These are phyloP conservation scores for Alces alces DNA, from an alignment of 2,113 vertebrate genomes.

Conservation along the genomic window DNA sequence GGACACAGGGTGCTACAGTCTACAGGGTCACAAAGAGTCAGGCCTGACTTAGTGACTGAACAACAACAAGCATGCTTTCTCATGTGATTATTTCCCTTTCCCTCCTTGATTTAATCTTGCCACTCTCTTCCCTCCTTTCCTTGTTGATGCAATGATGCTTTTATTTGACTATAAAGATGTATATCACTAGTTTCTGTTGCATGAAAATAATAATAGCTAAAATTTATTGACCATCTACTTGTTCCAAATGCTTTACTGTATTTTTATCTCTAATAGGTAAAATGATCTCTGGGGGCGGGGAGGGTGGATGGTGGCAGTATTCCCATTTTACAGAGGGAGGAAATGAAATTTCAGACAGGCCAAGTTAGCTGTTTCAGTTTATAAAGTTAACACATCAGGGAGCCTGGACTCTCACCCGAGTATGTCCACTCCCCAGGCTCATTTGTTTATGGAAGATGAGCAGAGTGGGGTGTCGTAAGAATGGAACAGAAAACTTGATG, in stretches of 20 bases:
- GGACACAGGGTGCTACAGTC: background rate
- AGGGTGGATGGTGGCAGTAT: background rate
- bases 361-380: background rate
- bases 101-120: background rate
- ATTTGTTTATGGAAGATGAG: background rate
- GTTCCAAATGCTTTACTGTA: background rate
- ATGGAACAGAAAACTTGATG: background rate
- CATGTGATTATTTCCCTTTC: background rate
- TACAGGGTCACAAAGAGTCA: background rate
- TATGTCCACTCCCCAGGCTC: background rate
- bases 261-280: background rate
- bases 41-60: background rate
- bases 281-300: background rate
- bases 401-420: background rate
- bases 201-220: background rate
- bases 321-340: background rate
- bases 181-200: background rate
- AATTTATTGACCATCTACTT: background rate
- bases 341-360: background rate
- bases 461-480: background rate
- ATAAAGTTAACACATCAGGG: background rate
- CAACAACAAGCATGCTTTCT: background rate
- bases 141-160: background rate
- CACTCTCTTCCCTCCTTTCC: background rate
- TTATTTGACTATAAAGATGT: background rate